phyloP scores from a whole-genome alignment of 2,113 vertebrate species.

The Sinocyclocheilus maitianheensis region DNA sequence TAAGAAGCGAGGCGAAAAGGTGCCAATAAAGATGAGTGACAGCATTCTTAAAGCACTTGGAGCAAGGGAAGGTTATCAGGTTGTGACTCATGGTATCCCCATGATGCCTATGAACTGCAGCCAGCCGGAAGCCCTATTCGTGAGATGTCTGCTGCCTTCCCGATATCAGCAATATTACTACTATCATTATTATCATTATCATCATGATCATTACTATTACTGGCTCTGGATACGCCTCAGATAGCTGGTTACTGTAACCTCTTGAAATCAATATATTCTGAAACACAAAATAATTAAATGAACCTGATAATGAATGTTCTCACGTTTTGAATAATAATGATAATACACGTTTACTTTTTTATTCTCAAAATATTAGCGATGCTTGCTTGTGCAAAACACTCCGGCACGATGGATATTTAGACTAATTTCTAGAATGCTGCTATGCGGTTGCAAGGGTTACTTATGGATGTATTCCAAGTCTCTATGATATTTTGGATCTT shows the following conservation, averaged over 20 bases:
- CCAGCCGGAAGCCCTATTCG: slow-evolving; percentile 35
- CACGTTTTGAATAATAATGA: background rate
- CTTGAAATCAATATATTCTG: slow-evolving; percentile 16
- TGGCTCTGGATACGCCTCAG: background rate
- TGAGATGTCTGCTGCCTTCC: slow-evolving; percentile 17
- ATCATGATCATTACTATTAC: slow-evolving; percentile 30
- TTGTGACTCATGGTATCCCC: slow-evolving; percentile 28
- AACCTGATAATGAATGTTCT: slow-evolving; percentile 40
- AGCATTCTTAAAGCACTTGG: slow-evolving; percentile 57
- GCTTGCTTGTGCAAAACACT: slow-evolving; percentile 4
- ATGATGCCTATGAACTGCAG: slow-evolving; percentile 39
- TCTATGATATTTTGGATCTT: background rate
- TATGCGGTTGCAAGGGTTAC: background rate
- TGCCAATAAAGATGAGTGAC: slow-evolving; percentile 33
- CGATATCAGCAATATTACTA: slow-evolving; percentile 12
- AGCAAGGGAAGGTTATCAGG: slow-evolving; percentile 39
- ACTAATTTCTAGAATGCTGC: background rate
- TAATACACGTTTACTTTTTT: background rate
- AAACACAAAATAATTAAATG: slow-evolving; percentile 58
- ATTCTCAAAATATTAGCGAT: background rate
- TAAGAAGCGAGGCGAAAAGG: slow-evolving; percentile 26
- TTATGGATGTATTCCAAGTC: background rate
- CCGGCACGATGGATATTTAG: background rate
- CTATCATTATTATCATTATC: slow-evolving; percentile 29
- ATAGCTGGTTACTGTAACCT: slow-evolving; percentile 9